These are phyloP conservation scores for Syngnathus rostellatus DNA, from an alignment of 2,797 vertebrate species.

Conservation along the genomic window DNA sequence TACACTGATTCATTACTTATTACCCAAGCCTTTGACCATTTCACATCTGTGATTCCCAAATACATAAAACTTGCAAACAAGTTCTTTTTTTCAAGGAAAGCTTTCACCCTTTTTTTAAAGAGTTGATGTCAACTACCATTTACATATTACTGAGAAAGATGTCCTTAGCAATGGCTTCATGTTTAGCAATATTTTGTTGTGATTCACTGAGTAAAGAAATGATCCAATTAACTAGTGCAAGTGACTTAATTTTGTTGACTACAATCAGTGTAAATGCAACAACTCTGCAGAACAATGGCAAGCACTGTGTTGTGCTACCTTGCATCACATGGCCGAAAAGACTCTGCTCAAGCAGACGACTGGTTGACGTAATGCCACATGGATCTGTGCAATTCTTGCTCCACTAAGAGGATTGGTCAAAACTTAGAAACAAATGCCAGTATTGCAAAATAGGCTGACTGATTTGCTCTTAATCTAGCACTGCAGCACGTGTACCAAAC, in stretches of 20 bases:
- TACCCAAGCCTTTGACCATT: background rate
- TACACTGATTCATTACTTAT: background rate
- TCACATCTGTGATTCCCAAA: background rate
- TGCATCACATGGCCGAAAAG: background rate
- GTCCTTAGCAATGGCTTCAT: background rate
- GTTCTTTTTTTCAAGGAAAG: background rate
- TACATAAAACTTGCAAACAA: background rate
- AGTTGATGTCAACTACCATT: background rate
- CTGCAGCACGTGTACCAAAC: background rate
- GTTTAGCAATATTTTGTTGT: background rate
- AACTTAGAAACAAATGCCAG: constrained; percentile 37
- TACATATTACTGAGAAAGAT: background rate
- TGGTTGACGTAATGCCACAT: constrained; percentile 40
- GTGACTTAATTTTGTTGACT: background rate
- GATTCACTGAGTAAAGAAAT: background rate
- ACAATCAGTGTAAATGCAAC: background rate
- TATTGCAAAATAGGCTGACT: constrained; percentile 5
- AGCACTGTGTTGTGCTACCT: background rate
- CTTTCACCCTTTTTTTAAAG: background rate
- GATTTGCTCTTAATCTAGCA: constrained; percentile 1
- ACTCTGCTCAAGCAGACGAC: constrained; percentile 29
- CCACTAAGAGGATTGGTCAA: constrained; percentile 65
- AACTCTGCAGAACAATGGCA: background rate
- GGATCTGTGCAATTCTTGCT: constrained; percentile 42
- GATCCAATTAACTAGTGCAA: background rate